Conservation (phyloP, 2,797 vertebrate species). For the Sebastolobus altivelis region DNA sequence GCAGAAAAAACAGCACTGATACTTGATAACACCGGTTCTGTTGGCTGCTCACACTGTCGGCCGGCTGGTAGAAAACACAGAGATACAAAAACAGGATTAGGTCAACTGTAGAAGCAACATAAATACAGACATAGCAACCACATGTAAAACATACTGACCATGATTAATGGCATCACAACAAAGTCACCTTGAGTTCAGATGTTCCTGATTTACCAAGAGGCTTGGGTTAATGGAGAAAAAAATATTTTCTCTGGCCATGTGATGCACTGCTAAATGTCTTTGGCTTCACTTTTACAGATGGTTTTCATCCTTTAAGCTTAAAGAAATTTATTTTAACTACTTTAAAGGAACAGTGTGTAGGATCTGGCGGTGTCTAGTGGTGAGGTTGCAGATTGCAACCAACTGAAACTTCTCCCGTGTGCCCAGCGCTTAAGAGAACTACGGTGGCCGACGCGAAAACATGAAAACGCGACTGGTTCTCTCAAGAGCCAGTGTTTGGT, state of each 20-base stretch:
- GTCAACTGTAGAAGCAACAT: constrained; percentile 54
- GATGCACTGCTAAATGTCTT: neutral
- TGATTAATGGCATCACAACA: constrained; percentile 10
- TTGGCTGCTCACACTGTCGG: constrained; percentile 41
- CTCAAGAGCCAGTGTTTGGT: too few species aligned
- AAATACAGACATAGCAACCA: constrained; percentile 58
- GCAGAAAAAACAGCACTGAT: constrained; percentile 56
- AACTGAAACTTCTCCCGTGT: too few species aligned
- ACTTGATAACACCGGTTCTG: constrained; percentile 63
- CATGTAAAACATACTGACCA: constrained; percentile 20
- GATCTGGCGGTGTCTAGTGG: too few species aligned
- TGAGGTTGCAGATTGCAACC: too few species aligned
- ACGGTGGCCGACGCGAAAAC: too few species aligned
- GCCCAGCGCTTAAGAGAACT: too few species aligned
- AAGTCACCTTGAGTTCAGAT: constrained; percentile 7
- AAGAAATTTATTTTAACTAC: constrained; percentile 6
- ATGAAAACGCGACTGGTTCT: too few species aligned
- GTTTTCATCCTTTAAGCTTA: constrained; percentile 27
- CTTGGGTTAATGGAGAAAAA: neutral
- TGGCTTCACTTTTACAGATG: neutral
- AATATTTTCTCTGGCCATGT: neutral
- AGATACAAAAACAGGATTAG: constrained; percentile 64
- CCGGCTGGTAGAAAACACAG: constrained; percentile 30
- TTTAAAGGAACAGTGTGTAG: too few species aligned
- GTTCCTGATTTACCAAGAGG: neutral